Percentiles rank a stretch among this genome's conserved stretches.
Conservation (phyloP, 2,797 vertebrate species). For the Champsocephalus gunnari region DNA sequence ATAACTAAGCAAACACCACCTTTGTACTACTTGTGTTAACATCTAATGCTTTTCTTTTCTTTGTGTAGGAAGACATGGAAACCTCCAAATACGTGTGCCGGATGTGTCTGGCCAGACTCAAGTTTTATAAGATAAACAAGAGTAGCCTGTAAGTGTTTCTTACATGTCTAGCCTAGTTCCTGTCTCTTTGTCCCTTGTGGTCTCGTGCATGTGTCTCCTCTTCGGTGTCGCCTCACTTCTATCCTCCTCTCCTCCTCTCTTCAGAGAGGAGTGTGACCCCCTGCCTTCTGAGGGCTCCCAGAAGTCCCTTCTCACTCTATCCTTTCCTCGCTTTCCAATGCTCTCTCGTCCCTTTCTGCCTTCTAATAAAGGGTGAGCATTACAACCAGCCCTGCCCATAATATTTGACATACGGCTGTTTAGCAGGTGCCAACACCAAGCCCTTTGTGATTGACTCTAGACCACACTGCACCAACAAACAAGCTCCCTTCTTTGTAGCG, state of each 20-base stretch:
- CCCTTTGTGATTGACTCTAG: slow-evolving; percentile 8
- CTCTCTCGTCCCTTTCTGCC: slow-evolving; percentile 92
- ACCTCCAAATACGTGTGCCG: slow-evolving; percentile 99
- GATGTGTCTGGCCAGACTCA: slow-evolving; percentile 96
- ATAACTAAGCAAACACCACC: slow-evolving; percentile 24
- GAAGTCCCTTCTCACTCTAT: slow-evolving; percentile 93
- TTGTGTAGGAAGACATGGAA: slow-evolving; percentile 97
- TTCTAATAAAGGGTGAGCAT: slow-evolving; percentile 91
- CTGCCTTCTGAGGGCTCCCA: slow-evolving; percentile 89
- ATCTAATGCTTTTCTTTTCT: slow-evolving; percentile 39
- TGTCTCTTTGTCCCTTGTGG: slow-evolving; percentile 62
- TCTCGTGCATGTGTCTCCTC: slow-evolving; percentile 55
- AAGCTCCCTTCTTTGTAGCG: slow-evolving; percentile 10
- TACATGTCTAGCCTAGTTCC: slow-evolving; percentile 56
- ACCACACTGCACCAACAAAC: slow-evolving; percentile 76
- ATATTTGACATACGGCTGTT: slow-evolving; percentile 14
- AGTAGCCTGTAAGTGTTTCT: slow-evolving; percentile 93
- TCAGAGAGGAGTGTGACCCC: slow-evolving; percentile 90
- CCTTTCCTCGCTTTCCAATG: slow-evolving; percentile 92
- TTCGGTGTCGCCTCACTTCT: slow-evolving; percentile 68
- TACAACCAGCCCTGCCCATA: slow-evolving; percentile 66
- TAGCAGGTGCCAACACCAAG: slow-evolving; percentile 45
- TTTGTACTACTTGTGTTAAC: slow-evolving; percentile 17
- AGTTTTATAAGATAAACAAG: slow-evolving; percentile 98
- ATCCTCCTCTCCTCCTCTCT: slow-evolving; percentile 79